These are phyloP conservation scores for Megathymus violae DNA, from an alignment of 1,140 invertebrate genomes.

Conservation along the genomic window DNA sequence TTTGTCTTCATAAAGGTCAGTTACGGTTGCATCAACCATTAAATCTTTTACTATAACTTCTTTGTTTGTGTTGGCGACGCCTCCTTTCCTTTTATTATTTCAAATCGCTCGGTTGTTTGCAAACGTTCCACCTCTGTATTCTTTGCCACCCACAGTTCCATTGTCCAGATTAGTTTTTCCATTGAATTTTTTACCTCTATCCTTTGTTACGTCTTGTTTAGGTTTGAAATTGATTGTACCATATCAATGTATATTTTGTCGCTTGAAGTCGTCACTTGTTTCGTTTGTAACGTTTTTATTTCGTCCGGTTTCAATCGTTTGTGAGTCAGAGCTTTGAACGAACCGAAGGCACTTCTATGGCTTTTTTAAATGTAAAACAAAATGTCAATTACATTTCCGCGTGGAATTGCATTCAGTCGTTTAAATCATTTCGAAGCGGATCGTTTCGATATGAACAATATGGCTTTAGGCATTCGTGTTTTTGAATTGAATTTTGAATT, in stretches of 20 bases:
- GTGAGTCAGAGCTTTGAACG: slow-evolving; percentile 72
- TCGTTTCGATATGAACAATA: slow-evolving; percentile 54
- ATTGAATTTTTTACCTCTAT: slow-evolving; percentile 26
- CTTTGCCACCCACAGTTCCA: slow-evolving; percentile 63
- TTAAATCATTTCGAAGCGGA: slow-evolving; percentile 39
- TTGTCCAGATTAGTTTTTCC: slow-evolving; percentile 36
- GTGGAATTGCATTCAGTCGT: slow-evolving; percentile 44
- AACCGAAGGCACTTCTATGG: slow-evolving; percentile 46
- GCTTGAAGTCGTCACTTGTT: slow-evolving; percentile 65
- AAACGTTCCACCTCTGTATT: slow-evolving; percentile 65
- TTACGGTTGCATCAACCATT: slow-evolving; percentile 59
- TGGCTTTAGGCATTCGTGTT: slow-evolving; percentile 37
- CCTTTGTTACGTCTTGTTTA: slow-evolving; percentile 37
- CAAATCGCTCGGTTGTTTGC: slow-evolving; percentile 68
- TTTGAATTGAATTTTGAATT: slow-evolving; percentile 28
- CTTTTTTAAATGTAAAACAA: slow-evolving; percentile 53
- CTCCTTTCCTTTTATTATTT: slow-evolving; percentile 57
- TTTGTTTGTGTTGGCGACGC: slow-evolving; percentile 62
- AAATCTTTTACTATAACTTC: slow-evolving; percentile 53
- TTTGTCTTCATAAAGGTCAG: slow-evolving; percentile 70
- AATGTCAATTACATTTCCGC: slow-evolving; percentile 62
- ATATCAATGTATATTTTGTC: slow-evolving; percentile 42
- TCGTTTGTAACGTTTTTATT: slow-evolving; percentile 63
- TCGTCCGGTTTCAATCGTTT: slow-evolving; percentile 55
- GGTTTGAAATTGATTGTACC: slow-evolving; percentile 42